Evolutionary conservation across 2,888 invertebrate species (phyloP).

Genomic region (Eilema griseolum): DNA sequence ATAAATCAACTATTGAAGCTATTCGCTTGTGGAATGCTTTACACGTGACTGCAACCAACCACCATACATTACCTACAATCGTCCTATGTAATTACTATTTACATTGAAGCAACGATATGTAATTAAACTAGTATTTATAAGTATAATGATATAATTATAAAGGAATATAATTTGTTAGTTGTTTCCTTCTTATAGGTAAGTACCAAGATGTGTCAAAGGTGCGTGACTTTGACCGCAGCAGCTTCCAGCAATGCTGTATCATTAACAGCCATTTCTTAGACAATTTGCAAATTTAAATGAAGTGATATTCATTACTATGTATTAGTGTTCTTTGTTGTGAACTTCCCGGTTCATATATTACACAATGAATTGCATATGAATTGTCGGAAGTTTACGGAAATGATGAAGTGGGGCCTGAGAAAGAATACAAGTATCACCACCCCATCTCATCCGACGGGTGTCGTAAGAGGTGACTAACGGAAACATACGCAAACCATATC

Average conservation of each 20-base stretch:
- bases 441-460: too few species aligned
- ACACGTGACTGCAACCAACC: not conserved
- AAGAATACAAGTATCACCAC: too few species aligned
- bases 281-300: slow-evolving; percentile 2
- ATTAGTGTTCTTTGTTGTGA: not conserved
- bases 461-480: too few species aligned
- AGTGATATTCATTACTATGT: not conserved
- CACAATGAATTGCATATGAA: not conserved
- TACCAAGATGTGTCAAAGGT: not conserved
- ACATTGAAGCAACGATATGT: not conserved
- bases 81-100: not conserved
- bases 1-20: not conserved
- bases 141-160: not conserved
- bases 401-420: too few species aligned
- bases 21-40: not conserved
- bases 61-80: not conserved
- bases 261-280: not conserved
- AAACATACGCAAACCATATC: too few species aligned
- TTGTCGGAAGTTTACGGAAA: not conserved
- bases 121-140: slow-evolving; percentile 1
- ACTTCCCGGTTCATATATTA: not conserved
- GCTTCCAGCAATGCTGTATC: not conserved
- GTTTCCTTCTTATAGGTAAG: not conserved
- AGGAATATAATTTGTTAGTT: not conserved
- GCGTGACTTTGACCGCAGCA: slow-evolving; percentile 12